A percentile compares a stretch with the other conserved stretches of the same genome.
phyloP scores from a whole-genome alignment of 2,113 vertebrate genomes.

The Coptodon bakossiorum region DNA sequence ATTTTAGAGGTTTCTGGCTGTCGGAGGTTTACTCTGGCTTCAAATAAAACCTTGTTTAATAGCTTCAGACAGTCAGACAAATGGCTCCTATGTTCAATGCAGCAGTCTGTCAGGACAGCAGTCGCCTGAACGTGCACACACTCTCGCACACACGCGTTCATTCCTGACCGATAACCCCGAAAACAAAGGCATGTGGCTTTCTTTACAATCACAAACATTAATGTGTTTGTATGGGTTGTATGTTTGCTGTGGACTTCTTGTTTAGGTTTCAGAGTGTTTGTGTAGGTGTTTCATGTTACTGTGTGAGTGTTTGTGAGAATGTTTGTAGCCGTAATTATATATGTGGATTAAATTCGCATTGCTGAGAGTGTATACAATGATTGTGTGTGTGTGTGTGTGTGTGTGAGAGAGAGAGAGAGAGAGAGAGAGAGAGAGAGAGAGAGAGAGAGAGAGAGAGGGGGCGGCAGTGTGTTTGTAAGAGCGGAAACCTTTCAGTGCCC shows the following conservation, averaged over 20 bases:
- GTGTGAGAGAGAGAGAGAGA: background rate
- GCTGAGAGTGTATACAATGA: background rate
- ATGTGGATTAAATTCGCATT: conserved; percentile 41
- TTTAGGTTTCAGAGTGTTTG: conserved; percentile 50
- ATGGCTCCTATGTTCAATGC: conserved; percentile 29
- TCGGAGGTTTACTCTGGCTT: conserved; percentile 50
- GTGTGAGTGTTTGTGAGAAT: conserved; percentile 55
- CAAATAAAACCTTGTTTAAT: conserved; percentile 55
- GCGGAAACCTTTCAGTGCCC: conserved; percentile 49
- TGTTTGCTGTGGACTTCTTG: conserved; percentile 43
- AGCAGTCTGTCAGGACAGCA: conserved; percentile 9
- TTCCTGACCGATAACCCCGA: conserved; percentile 6
- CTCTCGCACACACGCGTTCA: background rate
- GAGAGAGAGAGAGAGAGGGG: too few relatives aligned
- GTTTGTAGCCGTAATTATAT: conserved; percentile 37
- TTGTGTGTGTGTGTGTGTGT: background rate
- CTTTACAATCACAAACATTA: conserved; percentile 55
- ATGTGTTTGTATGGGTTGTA: conserved; percentile 42
- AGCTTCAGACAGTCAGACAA: conserved; percentile 41
- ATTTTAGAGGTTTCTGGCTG: conserved; percentile 52
- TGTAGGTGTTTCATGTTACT: conserved; percentile 48
- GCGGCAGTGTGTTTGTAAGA: background rate
- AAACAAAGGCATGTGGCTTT: conserved; percentile 55
- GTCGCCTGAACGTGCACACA: background rate
- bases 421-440: background rate